Evolutionary conservation across 2,113 vertebrate species (phyloP).

Genomic region (Alligator mississippiensis): DNA sequence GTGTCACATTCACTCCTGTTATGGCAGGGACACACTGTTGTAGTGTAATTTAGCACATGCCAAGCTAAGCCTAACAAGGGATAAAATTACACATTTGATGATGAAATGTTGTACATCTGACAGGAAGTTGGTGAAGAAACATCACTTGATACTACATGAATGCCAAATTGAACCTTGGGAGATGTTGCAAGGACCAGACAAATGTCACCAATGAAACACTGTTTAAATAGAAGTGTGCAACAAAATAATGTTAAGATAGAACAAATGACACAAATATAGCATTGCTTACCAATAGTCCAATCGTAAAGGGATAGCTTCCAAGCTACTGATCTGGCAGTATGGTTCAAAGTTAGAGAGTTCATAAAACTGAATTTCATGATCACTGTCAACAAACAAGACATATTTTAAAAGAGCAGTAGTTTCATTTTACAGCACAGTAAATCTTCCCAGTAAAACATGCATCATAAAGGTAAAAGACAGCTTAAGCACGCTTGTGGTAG

Average conservation of each 20-base stretch:
- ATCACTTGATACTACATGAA: not conserved
- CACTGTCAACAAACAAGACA: slow-evolving; percentile 68
- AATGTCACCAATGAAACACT: rapidly evolving
- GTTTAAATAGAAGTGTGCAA: not conserved
- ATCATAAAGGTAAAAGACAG: not conserved
- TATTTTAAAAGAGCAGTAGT: not conserved
- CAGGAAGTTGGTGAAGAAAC: not conserved
- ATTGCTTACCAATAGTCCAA: slow-evolving; percentile 80
- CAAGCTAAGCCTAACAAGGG: not conserved
- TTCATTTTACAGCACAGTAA: not conserved
- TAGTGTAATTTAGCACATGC: not conserved
- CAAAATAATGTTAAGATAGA: not conserved
- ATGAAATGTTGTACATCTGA: not conserved
- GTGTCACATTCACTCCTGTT: not conserved
- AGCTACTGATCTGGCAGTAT: slow-evolving; percentile 79
- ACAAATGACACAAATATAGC: not conserved
- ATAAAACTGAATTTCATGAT: slow-evolving; percentile 82
- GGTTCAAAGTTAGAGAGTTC: slow-evolving; percentile 83
- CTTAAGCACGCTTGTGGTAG: not conserved
- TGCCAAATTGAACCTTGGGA: not conserved
- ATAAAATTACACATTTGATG: not conserved
- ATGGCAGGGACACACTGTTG: not conserved
- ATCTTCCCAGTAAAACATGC: not conserved
- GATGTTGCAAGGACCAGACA: not conserved
- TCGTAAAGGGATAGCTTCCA: slow-evolving; percentile 81